These are phyloP conservation scores for Cervus canadensis DNA, from an alignment of 2,113 vertebrate genomes.

Conservation along the genomic window DNA sequence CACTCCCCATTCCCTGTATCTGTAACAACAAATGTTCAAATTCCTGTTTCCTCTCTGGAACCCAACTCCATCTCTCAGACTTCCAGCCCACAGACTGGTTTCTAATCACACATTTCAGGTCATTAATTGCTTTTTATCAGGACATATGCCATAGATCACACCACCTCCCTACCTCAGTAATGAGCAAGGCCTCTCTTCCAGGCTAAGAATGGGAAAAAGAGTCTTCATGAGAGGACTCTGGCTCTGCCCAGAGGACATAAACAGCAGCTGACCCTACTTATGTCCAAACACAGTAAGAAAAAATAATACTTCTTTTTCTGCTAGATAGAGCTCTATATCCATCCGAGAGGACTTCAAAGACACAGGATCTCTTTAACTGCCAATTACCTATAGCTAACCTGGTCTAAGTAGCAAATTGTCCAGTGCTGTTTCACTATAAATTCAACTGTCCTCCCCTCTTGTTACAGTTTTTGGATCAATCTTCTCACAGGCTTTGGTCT, in stretches of 20 bases:
- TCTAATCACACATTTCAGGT: not conserved
- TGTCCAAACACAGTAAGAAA: not conserved
- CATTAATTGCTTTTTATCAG: constrained; percentile 12
- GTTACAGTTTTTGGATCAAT: constrained; percentile 24
- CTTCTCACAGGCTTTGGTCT: constrained; percentile 12
- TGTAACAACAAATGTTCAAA: not conserved
- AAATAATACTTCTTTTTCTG: not conserved
- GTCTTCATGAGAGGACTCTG: not conserved
- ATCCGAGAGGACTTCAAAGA: not conserved
- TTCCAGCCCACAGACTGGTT: not conserved
- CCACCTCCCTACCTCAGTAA: not conserved
- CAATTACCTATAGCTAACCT: not conserved
- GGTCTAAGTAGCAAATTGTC: not conserved
- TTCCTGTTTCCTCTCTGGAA: not conserved
- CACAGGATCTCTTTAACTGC: not conserved
- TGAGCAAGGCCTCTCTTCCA: not conserved
- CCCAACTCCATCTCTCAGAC: not conserved
- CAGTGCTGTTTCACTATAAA: not conserved
- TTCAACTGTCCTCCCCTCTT: not conserved
- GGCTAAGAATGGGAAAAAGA: not conserved
- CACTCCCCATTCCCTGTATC: not conserved
- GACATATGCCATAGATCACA: not conserved
- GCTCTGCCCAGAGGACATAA: not conserved
- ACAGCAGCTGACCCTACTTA: not conserved
- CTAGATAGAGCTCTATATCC: not conserved